Percentiles rank a stretch among this genome's conserved stretches.
Evolutionary conservation across 2,888 invertebrate species (phyloP).

Genomic region (Salticus scenicus): DNA sequence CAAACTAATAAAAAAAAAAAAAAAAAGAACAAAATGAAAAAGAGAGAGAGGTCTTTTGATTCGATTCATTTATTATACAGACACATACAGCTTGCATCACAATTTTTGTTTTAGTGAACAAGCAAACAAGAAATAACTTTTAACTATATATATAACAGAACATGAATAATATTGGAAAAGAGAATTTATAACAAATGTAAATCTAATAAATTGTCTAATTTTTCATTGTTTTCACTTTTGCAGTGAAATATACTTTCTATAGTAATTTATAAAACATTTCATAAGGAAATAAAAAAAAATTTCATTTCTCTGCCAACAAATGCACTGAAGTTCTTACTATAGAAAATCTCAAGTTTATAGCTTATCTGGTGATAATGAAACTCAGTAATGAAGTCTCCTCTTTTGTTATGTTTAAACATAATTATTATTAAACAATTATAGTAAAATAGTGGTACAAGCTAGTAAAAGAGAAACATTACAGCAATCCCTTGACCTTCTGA

Average conservation of each 20-base stretch:
- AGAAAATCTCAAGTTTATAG: not conserved
- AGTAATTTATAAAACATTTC: not conserved
- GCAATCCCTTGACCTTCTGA: too few relatives aligned
- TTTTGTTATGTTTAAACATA: not conserved
- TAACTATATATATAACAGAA: slow-evolving; percentile 61
- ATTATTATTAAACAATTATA: too few relatives aligned
- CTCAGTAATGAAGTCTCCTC: not conserved
- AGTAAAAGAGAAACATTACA: too few relatives aligned
- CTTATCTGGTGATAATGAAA: too few relatives aligned
- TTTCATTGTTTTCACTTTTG: not conserved
- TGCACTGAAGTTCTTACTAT: not conserved
- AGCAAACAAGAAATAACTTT: slow-evolving; percentile 53
- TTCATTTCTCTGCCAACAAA: not conserved
- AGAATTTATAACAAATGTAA: slow-evolving; percentile 51
- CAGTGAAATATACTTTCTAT: not conserved
- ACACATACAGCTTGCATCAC: slow-evolving; percentile 68
- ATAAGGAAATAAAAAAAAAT: not conserved
- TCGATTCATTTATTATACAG: slow-evolving; percentile 64
- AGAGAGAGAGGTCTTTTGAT: slow-evolving; percentile 40
- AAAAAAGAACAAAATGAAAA: slow-evolving; percentile 6
- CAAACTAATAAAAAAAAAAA: too few relatives aligned
- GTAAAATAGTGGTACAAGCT: too few relatives aligned
- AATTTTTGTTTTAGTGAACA: slow-evolving; percentile 56
- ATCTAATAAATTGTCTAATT: slow-evolving; percentile 40
- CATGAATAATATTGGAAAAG: slow-evolving; percentile 39